Conservation (phyloP, 2,888 invertebrate genomes). For the Terebella lapidaria region DNA sequence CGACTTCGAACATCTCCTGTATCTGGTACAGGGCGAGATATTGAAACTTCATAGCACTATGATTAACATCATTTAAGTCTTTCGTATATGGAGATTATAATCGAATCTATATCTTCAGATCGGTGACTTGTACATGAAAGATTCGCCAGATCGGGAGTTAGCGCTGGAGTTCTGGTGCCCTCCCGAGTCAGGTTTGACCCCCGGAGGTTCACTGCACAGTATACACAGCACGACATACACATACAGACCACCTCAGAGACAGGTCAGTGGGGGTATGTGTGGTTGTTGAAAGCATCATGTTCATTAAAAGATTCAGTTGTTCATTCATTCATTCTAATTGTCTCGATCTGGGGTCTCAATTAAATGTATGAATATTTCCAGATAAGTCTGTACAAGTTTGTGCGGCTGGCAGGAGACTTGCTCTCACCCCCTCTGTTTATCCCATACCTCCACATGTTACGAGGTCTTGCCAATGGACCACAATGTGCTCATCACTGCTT, state of each 20-base stretch:
- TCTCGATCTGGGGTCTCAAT: too few species aligned
- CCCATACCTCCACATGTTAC: conserved; percentile 80
- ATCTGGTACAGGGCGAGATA: too few species aligned
- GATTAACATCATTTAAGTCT: too few species aligned
- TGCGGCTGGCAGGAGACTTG: conserved; percentile 80
- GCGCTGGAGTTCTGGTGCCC: conserved; percentile 79
- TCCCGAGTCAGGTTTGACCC: conserved; percentile 29
- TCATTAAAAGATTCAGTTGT: too few species aligned
- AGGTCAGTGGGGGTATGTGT: too few species aligned
- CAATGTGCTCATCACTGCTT: conserved; percentile 75
- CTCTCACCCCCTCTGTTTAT: conserved; percentile 78
- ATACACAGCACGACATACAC: not conserved
- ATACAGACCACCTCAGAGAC: conserved; percentile 46
- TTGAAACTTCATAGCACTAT: too few species aligned
- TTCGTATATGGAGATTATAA: too few species aligned
- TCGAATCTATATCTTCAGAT: conserved; percentile 21
- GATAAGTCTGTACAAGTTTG: conserved; percentile 74
- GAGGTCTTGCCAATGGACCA: conserved; percentile 70
- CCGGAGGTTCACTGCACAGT: not conserved
- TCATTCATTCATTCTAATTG: too few species aligned
- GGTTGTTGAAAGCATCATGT: too few species aligned
- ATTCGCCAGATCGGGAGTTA: conserved; percentile 67
- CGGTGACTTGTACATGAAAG: conserved; percentile 71
- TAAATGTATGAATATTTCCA: too few species aligned
- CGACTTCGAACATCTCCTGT: conserved; percentile 78